Conservation (phyloP, 2,888 invertebrate species). For the Quadriops clusia region DNA sequence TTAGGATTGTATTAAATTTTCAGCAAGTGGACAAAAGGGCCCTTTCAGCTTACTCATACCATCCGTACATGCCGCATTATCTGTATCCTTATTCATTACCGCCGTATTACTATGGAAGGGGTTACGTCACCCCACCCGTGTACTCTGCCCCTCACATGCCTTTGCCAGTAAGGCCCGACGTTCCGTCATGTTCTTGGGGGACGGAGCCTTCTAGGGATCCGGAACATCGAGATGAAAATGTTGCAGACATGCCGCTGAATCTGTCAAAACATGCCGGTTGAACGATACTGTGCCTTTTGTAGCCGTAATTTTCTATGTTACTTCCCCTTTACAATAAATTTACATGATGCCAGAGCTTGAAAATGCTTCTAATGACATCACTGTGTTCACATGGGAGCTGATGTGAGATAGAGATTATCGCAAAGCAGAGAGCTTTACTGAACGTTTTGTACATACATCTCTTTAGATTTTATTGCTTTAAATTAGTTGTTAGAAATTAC, state of each 20-base stretch:
- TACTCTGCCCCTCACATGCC: slow-evolving; percentile 37
- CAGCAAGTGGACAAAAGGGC: slow-evolving; percentile 26
- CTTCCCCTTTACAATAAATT: too few species aligned
- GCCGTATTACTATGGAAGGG: slow-evolving; percentile 27
- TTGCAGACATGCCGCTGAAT: slow-evolving; percentile 79
- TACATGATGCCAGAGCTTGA: too few species aligned
- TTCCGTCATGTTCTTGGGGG: slow-evolving; percentile 44
- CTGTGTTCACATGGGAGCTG: too few species aligned
- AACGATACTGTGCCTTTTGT: too few species aligned
- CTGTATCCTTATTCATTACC: slow-evolving; percentile 31
- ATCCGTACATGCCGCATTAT: slow-evolving; percentile 39
- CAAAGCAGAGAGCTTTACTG: too few species aligned
- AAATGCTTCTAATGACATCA: too few species aligned
- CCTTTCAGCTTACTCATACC: slow-evolving; percentile 33
- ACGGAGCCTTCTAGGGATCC: slow-evolving; percentile 32
- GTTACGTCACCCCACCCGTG: slow-evolving; percentile 28
- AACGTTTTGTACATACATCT: too few species aligned
- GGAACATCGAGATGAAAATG: slow-evolving; percentile 46
- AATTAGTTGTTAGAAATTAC: too few species aligned
- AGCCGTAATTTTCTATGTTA: too few species aligned
- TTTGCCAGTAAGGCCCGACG: slow-evolving; percentile 36
- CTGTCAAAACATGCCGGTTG: slow-evolving; percentile 71
- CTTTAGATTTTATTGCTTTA: too few species aligned
- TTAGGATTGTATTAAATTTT: slow-evolving; percentile 11
- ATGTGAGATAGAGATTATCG: too few species aligned